Evolutionary conservation across 2,888 invertebrate species (phyloP).

Genomic region (Scaptomyza tumidula): DNA sequence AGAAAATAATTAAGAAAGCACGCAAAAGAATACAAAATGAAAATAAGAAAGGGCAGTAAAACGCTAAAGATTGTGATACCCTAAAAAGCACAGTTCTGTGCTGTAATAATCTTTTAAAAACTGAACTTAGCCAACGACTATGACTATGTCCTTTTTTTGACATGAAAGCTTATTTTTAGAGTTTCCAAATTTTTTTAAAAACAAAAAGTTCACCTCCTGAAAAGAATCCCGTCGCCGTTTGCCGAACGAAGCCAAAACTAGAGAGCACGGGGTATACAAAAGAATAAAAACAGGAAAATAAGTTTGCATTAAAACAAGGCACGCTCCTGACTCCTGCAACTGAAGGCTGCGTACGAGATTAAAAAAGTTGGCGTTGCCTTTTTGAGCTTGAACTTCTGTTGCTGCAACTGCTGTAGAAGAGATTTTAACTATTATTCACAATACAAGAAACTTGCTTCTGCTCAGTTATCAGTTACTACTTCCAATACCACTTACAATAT

Average conservation of each 20-base stretch:
- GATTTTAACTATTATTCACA: constrained; percentile 81
- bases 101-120: too few species aligned
- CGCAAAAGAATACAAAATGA: constrained; percentile 22
- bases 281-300: constrained; percentile 9
- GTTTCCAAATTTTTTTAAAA: too few species aligned
- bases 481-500: constrained; percentile 19
- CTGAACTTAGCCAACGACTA: too few species aligned
- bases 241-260: too few species aligned
- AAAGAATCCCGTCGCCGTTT: too few species aligned
- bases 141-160: too few species aligned
- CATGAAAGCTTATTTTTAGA: too few species aligned
- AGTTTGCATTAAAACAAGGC: constrained; percentile 50
- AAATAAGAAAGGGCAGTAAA: background rate
- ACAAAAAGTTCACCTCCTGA: too few species aligned
- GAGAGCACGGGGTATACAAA: too few species aligned
- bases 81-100: background rate
- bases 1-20: constrained; percentile 9
- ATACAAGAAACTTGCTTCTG: constrained; percentile 41
- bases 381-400: constrained; percentile 23
- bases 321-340: constrained; percentile 1
- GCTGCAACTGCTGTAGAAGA: constrained; percentile 45
- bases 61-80: background rate
- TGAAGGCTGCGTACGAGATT: constrained; percentile 58
- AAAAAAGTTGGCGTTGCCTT: constrained; percentile 70
- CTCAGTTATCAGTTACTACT: constrained; percentile 5